These are phyloP conservation scores for Myotis daubentonii DNA, from an alignment of 2,797 vertebrate genomes.

Conservation along the genomic window DNA sequence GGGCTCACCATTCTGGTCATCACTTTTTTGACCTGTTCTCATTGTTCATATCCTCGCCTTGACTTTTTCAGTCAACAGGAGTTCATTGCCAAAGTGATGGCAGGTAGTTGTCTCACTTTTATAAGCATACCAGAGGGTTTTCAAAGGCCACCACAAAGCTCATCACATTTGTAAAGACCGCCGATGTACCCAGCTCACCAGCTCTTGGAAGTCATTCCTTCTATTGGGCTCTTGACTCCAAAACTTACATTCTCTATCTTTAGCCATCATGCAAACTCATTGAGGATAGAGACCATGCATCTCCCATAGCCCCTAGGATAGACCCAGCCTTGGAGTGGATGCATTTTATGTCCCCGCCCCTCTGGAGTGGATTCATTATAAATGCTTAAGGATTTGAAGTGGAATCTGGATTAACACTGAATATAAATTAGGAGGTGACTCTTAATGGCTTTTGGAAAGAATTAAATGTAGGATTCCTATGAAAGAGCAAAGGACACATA, in stretches of 20 bases:
- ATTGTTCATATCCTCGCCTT: neutral
- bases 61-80: slow-evolving; percentile 11
- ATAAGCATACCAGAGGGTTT: slow-evolving; percentile 4
- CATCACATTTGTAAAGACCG: neutral
- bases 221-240: neutral
- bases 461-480: neutral
- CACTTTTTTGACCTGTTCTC: neutral
- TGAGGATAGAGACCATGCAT: neutral
- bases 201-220: neutral
- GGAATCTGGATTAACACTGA: neutral
- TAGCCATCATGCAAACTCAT: neutral
- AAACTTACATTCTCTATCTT: neutral
- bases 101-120: neutral
- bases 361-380: slow-evolving; percentile 7
- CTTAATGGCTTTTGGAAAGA: slow-evolving; percentile 31
- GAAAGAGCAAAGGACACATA: neutral
- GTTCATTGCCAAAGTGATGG: slow-evolving; percentile 2
- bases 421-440: slow-evolving; percentile 19
- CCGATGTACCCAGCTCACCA: neutral
- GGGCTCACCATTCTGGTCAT: too few relatives aligned
- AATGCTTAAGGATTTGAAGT: slow-evolving; percentile 6
- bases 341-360: neutral
- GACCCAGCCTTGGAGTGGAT: neutral
- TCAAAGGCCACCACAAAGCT: neutral
- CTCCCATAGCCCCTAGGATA: neutral